Evolutionary conservation across 2,113 vertebrate genomes (phyloP).

Genomic region (Apodemus sylvaticus): DNA sequence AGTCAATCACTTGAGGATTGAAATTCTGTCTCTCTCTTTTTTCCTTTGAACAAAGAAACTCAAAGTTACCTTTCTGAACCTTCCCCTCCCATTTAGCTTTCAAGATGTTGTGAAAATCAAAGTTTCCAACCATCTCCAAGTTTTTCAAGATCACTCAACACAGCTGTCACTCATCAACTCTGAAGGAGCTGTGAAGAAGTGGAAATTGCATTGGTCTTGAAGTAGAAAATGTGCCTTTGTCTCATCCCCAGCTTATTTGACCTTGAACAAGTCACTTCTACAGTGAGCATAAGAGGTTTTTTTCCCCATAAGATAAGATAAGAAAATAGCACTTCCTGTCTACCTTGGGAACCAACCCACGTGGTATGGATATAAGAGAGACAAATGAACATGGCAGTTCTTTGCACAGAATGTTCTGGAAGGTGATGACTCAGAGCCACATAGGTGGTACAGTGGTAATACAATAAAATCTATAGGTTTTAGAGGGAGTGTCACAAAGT

Average conservation of each 20-base stretch:
- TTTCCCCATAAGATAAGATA: background rate
- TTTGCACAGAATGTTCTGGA: fast-evolving
- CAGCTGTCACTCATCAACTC: conserved; percentile 67
- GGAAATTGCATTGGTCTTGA: background rate
- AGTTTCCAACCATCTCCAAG: conserved; percentile 44
- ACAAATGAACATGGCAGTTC: background rate
- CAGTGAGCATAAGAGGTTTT: background rate
- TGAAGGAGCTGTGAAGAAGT: conserved; percentile 22
- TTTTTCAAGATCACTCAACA: conserved; percentile 67
- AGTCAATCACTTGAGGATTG: conserved; percentile 58
- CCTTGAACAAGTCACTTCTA: conserved; percentile 47
- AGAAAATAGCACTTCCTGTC: background rate
- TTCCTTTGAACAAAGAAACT: conserved; percentile 67
- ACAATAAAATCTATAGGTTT: fast-evolving
- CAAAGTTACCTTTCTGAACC: conserved; percentile 63
- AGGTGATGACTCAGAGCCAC: background rate
- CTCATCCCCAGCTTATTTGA: conserved; percentile 52
- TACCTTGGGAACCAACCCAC: background rate
- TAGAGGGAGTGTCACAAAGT: background rate
- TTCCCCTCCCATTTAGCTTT: conserved; percentile 57
- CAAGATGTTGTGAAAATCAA: conserved; percentile 63
- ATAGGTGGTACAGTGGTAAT: fast-evolving
- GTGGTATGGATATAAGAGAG: no score
- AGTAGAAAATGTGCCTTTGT: conserved; percentile 24
- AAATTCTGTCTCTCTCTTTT: conserved; percentile 44